A percentile compares a stretch with the other conserved stretches of the same genome.
Evolutionary conservation across 2,113 vertebrate genomes (phyloP).

Genomic region (Rana temporaria): DNA sequence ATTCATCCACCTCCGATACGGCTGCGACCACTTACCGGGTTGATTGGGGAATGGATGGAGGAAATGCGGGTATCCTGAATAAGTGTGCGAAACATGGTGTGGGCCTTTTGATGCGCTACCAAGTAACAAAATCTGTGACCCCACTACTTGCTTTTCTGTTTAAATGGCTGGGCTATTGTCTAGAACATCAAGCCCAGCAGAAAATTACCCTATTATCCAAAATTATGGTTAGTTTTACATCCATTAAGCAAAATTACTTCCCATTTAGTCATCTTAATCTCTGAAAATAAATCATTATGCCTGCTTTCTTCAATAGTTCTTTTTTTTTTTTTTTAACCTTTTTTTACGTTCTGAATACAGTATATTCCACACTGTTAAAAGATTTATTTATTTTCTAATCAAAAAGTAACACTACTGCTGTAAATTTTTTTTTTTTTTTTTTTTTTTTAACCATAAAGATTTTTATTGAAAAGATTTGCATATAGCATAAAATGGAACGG

Average conservation of each 20-base stretch:
- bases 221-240: conserved; percentile 13
- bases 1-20: not conserved
- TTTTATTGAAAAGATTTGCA: no score
- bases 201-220: conserved; percentile 36
- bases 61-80: not conserved
- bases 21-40: not conserved
- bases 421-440: no score
- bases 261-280: conserved; percentile 3
- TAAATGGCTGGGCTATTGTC: not conserved
- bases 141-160: conserved; percentile 1
- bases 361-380: no score
- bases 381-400: no score
- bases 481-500: no score
- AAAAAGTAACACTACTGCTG: no score
- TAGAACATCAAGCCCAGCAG: not conserved
- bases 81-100: not conserved
- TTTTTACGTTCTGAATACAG: no score
- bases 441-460: no score
- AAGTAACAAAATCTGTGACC: conserved; percentile 48
- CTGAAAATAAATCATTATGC: conserved; percentile 30
- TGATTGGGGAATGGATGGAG: not conserved
- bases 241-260: conserved; percentile 3
- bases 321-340: not conserved
- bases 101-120: conserved; percentile 16
- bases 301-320: conserved; percentile 18